Conservation (phyloP, 2,113 vertebrate species). For the Arenaria interpres region DNA sequence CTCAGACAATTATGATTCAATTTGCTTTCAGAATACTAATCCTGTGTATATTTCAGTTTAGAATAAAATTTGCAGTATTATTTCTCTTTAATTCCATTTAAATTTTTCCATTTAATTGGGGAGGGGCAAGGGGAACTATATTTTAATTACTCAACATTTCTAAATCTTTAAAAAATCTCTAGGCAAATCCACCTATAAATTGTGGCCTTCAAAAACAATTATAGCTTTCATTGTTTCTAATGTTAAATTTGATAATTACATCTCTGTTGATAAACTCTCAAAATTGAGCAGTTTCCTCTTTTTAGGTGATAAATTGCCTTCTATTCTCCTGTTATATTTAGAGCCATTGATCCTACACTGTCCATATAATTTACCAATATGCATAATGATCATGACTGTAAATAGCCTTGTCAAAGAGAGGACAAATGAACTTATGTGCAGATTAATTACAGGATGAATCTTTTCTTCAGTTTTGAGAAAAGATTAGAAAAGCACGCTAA, state of each 20-base stretch:
- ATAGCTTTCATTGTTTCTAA: background rate
- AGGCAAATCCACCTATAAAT: background rate
- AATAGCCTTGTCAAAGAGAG: conserved; percentile 26
- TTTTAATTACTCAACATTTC: background rate
- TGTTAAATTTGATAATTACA: background rate
- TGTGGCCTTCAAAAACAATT: background rate
- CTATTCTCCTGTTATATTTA: conserved; percentile 5
- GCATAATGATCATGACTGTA: background rate
- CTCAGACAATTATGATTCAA: background rate
- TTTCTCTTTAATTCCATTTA: background rate
- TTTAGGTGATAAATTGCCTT: background rate
- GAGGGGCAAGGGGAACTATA: background rate
- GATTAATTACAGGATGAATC: background rate
- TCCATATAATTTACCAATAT: background rate
- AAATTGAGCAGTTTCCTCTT: conserved; percentile 6
- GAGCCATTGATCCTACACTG: background rate
- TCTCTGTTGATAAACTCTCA: conserved; percentile 14
- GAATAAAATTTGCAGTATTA: background rate
- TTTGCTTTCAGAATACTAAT: background rate
- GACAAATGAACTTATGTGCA: background rate
- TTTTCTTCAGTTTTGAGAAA: background rate
- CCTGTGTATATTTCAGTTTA: background rate
- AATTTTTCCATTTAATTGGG: background rate
- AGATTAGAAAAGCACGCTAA: background rate
- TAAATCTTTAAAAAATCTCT: background rate